A percentile compares a stretch with the other conserved stretches of the same genome.
Evolutionary conservation across 2,797 vertebrate genomes (phyloP).

Genomic region (Alosa sapidissima): DNA sequence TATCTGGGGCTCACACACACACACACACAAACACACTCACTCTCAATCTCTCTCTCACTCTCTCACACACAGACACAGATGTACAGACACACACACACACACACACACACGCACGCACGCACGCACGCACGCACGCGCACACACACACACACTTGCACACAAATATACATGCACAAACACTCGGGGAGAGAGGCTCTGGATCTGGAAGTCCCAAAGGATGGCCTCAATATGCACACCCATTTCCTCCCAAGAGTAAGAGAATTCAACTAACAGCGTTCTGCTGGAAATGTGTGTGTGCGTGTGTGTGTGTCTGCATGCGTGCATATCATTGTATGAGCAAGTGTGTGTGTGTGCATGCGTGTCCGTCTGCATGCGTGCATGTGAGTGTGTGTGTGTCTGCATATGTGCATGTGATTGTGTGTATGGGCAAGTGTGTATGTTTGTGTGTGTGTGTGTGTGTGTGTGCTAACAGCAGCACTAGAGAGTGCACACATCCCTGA

Average conservation of each 20-base stretch:
- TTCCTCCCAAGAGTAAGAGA: slow-evolving; percentile 53
- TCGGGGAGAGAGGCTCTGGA: slow-evolving; percentile 36
- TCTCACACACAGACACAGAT: not conserved
- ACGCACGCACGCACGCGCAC: slow-evolving; percentile 45
- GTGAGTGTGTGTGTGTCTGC: not conserved
- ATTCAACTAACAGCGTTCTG: not conserved
- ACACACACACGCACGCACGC: slow-evolving; percentile 56
- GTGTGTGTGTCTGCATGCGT: not conserved
- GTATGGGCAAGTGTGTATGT: not conserved
- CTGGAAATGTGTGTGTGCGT: not conserved
- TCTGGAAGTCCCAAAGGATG: slow-evolving; percentile 58
- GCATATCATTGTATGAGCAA: not conserved
- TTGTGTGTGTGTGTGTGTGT: too few relatives aligned
- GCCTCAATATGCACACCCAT: slow-evolving; percentile 60
- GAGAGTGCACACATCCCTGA: not conserved
- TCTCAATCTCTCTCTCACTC: not conserved
- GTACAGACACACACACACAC: not conserved
- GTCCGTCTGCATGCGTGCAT: not conserved
- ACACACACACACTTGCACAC: not conserved
- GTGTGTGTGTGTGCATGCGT: not conserved
- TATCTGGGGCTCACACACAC: slow-evolving; percentile 9
- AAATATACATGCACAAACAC: slow-evolving; percentile 17
- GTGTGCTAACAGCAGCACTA: too few relatives aligned
- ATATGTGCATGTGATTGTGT: not conserved
- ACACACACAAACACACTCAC: slow-evolving; percentile 25